A percentile compares a stretch with the other conserved stretches of the same genome.
These are phyloP conservation scores for Dexiosoma caninum DNA, from an alignment of 2,888 invertebrate species.

Conservation along the genomic window DNA sequence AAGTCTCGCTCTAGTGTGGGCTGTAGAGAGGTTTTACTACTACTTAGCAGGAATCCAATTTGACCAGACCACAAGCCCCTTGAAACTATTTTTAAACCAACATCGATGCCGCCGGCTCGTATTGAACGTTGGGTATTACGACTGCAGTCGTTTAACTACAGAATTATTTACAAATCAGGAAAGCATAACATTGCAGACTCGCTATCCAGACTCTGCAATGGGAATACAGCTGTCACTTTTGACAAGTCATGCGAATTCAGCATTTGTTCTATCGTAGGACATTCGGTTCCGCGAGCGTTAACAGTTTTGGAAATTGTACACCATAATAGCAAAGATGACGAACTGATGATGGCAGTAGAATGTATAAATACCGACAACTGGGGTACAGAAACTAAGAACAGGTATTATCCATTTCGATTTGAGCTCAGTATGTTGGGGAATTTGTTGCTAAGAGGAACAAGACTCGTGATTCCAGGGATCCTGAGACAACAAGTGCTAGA, in stretches of 20 bases:
- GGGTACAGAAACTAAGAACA: not conserved
- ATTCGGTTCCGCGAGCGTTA: not conserved
- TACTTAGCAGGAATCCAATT: constrained; percentile 60
- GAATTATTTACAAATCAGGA: not conserved
- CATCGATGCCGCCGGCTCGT: not conserved
- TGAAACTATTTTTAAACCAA: constrained; percentile 42
- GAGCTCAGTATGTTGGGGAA: not conserved
- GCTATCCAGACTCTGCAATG: no score
- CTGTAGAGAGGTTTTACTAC: constrained; percentile 61
- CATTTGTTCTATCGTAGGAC: not conserved
- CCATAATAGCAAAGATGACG: not conserved
- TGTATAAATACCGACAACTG: not conserved
- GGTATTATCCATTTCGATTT: not conserved
- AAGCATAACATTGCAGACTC: not conserved
- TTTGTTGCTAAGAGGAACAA: not conserved
- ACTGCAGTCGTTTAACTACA: not conserved
- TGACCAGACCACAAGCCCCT: constrained; percentile 45
- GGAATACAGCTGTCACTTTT: no score
- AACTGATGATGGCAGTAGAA: not conserved
- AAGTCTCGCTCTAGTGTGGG: constrained; percentile 56
- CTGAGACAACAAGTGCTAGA: not conserved
- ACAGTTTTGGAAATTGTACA: not conserved
- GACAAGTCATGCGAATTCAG: no score
- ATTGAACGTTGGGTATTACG: not conserved
- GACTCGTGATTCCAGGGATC: not conserved